Evolutionary conservation across 2,797 vertebrate species (phyloP).

Genomic region (Sitta carolinensis): DNA sequence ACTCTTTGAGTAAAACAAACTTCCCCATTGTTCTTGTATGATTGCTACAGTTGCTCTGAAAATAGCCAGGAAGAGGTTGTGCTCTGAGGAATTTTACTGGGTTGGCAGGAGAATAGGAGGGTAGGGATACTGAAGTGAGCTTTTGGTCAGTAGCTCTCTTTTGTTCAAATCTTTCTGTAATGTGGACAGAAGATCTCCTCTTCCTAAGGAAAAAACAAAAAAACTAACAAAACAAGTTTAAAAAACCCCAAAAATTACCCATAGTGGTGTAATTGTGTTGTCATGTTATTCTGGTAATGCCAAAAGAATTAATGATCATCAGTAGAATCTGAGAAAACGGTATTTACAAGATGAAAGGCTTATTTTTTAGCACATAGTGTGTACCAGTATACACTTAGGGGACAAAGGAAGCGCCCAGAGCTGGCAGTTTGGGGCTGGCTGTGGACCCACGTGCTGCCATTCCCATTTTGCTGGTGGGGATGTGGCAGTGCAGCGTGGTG

Average conservation of each 20-base stretch:
- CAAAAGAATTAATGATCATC: not conserved
- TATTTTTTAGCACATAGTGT: not conserved
- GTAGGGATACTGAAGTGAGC: not conserved
- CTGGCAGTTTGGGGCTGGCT: not conserved
- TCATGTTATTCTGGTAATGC: not conserved
- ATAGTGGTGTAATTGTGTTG: not conserved
- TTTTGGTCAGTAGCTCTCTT: not conserved
- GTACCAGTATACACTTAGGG: not conserved
- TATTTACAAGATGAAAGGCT: not conserved
- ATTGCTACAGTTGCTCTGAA: conserved; percentile 45
- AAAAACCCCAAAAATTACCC: not conserved
- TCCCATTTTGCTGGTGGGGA: not conserved
- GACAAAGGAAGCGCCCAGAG: not conserved
- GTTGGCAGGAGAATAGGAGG: not conserved
- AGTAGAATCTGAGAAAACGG: not conserved
- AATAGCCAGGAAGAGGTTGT: conserved; percentile 52
- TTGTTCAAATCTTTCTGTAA: not conserved
- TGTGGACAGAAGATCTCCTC: not conserved
- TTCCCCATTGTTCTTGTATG: conserved; percentile 59
- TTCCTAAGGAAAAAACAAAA: not conserved
- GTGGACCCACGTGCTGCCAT: fast-evolving
- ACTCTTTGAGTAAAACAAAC: conserved; percentile 61
- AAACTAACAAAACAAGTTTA: not conserved
- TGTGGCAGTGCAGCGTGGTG: fast-evolving
- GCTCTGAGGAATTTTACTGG: conserved; percentile 42